Percentiles rank a stretch among this genome's conserved stretches.
phyloP scores from a whole-genome alignment of 1,140 invertebrate species.

The Tetragonula clypearis region DNA sequence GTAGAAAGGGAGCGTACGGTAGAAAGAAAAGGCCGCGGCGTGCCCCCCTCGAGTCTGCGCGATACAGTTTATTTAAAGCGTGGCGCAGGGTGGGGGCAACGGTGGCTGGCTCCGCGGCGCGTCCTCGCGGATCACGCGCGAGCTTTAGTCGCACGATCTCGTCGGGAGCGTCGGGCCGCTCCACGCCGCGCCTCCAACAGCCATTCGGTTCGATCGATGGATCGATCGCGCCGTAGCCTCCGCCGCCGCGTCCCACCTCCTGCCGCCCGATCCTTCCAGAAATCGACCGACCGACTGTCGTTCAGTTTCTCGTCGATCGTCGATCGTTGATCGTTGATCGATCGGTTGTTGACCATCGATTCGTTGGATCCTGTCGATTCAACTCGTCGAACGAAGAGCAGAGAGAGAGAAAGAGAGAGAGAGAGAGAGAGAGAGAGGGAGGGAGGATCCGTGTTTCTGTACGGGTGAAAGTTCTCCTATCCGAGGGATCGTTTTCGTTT shows the following conservation, averaged over 20 bases:
- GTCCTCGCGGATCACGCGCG: constrained; percentile 70
- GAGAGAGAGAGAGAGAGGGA: neutral
- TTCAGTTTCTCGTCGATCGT: constrained; percentile 28
- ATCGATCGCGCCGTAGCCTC: constrained; percentile 17
- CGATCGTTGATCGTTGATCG: constrained; percentile 17
- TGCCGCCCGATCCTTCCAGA: constrained; percentile 22
- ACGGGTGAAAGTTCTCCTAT: constrained; percentile 35
- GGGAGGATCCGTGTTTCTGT: neutral
- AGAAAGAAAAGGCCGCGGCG: constrained; percentile 38
- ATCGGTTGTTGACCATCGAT: neutral
- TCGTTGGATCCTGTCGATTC: neutral
- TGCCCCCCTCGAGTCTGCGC: constrained; percentile 61
- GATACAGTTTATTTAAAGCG: constrained; percentile 74
- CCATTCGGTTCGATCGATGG: constrained; percentile 38
- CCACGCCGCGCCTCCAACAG: constrained; percentile 53
- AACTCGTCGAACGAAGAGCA: neutral
- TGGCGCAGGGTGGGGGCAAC: constrained; percentile 69
- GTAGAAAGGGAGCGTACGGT: constrained; percentile 44
- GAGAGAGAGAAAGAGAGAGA: neutral
- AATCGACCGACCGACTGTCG: neutral
- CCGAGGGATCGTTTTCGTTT: neutral
- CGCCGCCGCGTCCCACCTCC: constrained; percentile 4
- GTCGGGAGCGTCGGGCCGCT: constrained; percentile 74
- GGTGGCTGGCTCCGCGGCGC: constrained; percentile 50
- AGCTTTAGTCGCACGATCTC: constrained; percentile 79